A percentile compares a stretch with the other conserved stretches of the same genome.
These are phyloP conservation scores for Drosophila kikkawai DNA, from an alignment of 1,140 invertebrate species.

Conservation along the genomic window DNA sequence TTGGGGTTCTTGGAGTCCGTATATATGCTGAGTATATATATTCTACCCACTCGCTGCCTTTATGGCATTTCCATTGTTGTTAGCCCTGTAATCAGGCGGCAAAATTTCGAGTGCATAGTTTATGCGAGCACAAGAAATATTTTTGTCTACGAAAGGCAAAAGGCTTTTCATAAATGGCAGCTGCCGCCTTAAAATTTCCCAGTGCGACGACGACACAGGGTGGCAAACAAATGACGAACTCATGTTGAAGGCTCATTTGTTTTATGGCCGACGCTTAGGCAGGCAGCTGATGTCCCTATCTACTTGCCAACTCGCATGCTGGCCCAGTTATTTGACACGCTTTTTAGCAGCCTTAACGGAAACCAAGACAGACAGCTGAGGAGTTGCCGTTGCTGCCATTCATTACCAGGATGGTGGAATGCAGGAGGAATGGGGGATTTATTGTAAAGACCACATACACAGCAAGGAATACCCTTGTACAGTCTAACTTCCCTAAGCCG, in stretches of 20 bases:
- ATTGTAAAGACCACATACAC: not conserved
- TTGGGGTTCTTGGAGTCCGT: slow-evolving; percentile 13
- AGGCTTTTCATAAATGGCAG: slow-evolving; percentile 29
- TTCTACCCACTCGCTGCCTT: slow-evolving; percentile 12
- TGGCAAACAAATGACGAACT: slow-evolving; percentile 73
- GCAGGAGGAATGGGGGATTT: slow-evolving; percentile 2
- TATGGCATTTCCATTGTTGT: slow-evolving; percentile 38
- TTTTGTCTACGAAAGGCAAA: slow-evolving; percentile 9
- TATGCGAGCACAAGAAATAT: slow-evolving; percentile 30
- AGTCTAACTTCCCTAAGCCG: not conserved
- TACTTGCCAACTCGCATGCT: slow-evolving; percentile 12
- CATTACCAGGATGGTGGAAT: slow-evolving; percentile 49
- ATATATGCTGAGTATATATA: not conserved
- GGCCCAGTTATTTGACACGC: slow-evolving; percentile 79
- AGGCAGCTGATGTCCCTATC: slow-evolving; percentile 57
- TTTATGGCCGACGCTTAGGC: slow-evolving; percentile 73
- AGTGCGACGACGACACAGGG: slow-evolving; percentile 1
- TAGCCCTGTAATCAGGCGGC: slow-evolving; percentile 58
- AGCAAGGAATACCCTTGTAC: not conserved
- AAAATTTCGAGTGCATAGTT: slow-evolving; percentile 59
- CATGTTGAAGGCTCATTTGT: slow-evolving; percentile 79
- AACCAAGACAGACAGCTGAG: slow-evolving; percentile 51
- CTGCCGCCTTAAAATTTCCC: slow-evolving; percentile 49
- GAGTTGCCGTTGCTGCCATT: slow-evolving; percentile 60
- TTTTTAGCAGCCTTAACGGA: slow-evolving; percentile 54